These are phyloP conservation scores for Archilochus colubris DNA, from an alignment of 2,113 vertebrate genomes.

Conservation along the genomic window DNA sequence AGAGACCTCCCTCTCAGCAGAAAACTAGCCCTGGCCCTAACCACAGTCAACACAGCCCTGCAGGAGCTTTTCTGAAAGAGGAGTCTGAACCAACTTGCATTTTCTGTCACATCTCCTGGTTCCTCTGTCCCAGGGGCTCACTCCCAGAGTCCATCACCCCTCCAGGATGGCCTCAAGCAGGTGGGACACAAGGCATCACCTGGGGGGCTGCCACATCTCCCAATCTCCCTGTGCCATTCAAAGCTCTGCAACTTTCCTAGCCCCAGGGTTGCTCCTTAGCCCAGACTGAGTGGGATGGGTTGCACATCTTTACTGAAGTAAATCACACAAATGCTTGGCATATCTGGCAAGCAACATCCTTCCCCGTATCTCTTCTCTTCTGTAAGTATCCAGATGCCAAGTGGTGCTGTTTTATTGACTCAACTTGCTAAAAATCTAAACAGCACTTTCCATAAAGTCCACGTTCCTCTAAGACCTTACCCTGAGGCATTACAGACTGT, in stretches of 20 bases:
- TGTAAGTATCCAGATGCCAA: constrained; percentile 26
- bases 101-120: background rate
- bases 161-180: background rate
- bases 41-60: background rate
- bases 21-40: background rate
- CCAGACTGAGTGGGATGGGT: background rate
- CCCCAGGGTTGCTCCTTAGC: background rate
- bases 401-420: constrained; percentile 40
- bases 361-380: background rate
- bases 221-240: background rate
- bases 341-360: constrained; percentile 29
- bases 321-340: constrained; percentile 33
- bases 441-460: background rate
- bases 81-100: background rate
- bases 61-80: background rate
- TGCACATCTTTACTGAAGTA: constrained; percentile 35
- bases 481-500: background rate
- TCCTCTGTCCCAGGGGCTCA: background rate
- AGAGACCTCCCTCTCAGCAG: background rate
- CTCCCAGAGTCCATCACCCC: background rate
- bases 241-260: background rate
- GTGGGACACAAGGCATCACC: background rate
- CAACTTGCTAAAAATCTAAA: background rate
- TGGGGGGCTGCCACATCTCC: background rate
- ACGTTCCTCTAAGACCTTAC: background rate